phyloP scores from a whole-genome alignment of 2,888 invertebrate genomes.

The Drosophila kokeensis region DNA sequence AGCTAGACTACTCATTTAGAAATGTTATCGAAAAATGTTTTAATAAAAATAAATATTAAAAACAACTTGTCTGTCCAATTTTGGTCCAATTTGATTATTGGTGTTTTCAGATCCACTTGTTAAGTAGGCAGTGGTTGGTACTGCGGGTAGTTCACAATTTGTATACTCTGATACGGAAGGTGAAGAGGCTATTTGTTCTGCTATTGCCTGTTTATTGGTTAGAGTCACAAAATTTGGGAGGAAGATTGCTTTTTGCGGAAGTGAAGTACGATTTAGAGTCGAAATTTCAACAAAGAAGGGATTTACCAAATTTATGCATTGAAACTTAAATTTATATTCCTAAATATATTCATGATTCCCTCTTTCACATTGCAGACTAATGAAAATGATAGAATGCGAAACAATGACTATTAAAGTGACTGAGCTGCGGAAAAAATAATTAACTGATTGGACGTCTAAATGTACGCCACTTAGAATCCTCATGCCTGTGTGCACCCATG shows the following conservation, averaged over 20 bases:
- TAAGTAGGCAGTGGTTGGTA: background rate
- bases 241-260: background rate
- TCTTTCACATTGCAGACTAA: constrained; percentile 67
- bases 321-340: background rate
- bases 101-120: background rate
- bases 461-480: constrained; percentile 51
- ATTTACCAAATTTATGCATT: constrained; percentile 74
- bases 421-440: constrained; percentile 55
- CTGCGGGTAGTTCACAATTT: background rate
- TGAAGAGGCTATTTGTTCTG: too few relatives aligned
- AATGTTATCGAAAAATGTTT: background rate
- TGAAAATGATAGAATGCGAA: constrained; percentile 77
- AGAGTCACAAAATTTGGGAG: too few relatives aligned
- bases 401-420: constrained; percentile 77
- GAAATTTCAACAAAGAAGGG: constrained; percentile 70
- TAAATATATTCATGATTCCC: constrained; percentile 11
- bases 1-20: constrained; percentile 35
- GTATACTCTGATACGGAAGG: background rate
- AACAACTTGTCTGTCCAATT: background rate
- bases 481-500: constrained; percentile 55
- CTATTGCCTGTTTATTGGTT: too few relatives aligned
- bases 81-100: background rate
- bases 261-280: constrained; percentile 71
- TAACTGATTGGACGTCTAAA: constrained; percentile 54
- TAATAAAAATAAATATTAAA: constrained; percentile 2